Percentiles rank a stretch among this genome's conserved stretches.
phyloP scores from a whole-genome alignment of 2,113 vertebrate species.

The Carassius auratus region DNA sequence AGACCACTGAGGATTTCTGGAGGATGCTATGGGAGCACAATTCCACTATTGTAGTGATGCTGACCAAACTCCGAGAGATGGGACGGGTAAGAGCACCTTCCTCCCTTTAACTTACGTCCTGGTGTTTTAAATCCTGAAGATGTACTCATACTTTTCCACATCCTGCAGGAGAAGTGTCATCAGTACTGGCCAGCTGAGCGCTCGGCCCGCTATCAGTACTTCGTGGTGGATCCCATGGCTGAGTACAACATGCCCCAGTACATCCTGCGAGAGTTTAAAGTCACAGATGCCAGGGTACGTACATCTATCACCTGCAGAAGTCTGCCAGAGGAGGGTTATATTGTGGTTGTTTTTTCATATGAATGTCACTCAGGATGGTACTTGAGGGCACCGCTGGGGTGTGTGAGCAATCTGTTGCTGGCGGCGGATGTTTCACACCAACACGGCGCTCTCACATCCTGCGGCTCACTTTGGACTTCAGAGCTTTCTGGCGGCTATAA shows the following conservation, averaged over 20 bases:
- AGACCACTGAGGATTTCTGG: slow-evolving; percentile 99
- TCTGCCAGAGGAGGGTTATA: neutral
- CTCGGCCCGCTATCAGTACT: slow-evolving; percentile 96
- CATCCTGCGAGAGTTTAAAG: slow-evolving; percentile 97
- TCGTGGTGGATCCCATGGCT: slow-evolving; percentile 97
- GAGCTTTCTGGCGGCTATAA: slow-evolving; percentile 82
- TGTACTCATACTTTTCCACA: neutral
- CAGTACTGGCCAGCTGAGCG: slow-evolving; percentile 98
- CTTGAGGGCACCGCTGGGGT: neutral
- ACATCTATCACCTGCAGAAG: neutral
- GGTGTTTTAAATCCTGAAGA: neutral
- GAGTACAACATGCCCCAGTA: slow-evolving; percentile 99
- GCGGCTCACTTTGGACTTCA: slow-evolving; percentile 81
- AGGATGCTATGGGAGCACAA: slow-evolving; percentile 98
- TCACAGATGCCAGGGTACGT: slow-evolving; percentile 88
- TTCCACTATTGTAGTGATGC: slow-evolving; percentile 97
- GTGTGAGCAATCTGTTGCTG: slow-evolving; percentile 1
- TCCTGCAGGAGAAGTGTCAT: slow-evolving; percentile 91
- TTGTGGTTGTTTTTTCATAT: slow-evolving; percentile 10
- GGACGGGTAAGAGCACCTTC: slow-evolving; percentile 81
- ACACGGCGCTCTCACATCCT: slow-evolving; percentile 55
- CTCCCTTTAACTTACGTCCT: neutral
- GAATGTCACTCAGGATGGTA: neutral
- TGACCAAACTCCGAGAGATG: slow-evolving; percentile 96
- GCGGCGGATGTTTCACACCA: slow-evolving; percentile 29